A percentile compares a stretch with the other conserved stretches of the same genome.
Conservation (phyloP, 2,888 invertebrate species). For the Melanchra persicariae region DNA sequence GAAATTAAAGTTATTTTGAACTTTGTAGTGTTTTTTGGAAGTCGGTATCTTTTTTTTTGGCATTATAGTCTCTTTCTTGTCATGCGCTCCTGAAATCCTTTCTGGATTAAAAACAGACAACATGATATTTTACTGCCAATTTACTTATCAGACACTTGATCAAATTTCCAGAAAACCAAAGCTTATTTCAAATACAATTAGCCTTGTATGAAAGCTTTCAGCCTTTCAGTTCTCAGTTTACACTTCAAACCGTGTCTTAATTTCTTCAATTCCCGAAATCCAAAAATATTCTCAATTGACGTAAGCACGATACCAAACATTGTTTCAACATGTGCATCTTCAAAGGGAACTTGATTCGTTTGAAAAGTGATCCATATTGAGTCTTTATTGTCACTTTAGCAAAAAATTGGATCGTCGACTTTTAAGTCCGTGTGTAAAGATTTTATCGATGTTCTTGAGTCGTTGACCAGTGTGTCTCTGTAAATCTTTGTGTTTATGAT, state of each 20-base stretch:
- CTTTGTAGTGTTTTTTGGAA: too few relatives aligned
- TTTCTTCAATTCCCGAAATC: not conserved
- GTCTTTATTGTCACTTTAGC: constrained; percentile 41
- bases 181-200: not conserved
- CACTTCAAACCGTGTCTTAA: not conserved
- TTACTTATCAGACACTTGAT: not conserved
- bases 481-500: constrained; percentile 30
- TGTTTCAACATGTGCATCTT: constrained; percentile 42
- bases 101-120: not conserved
- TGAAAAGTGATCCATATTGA: constrained; percentile 47
- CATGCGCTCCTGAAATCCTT: not conserved
- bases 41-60: too few relatives aligned
- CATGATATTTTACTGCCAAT: not conserved
- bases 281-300: constrained; percentile 16
- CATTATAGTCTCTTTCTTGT: too few relatives aligned
- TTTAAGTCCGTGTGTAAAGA: constrained; percentile 30
- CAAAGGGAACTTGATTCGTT: constrained; percentile 33
- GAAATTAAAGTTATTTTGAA: too few relatives aligned
- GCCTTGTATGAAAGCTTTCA: constrained; percentile 3
- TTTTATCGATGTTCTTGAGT: constrained; percentile 32
- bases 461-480: constrained; percentile 33
- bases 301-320: constrained; percentile 12
- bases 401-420: constrained; percentile 34
- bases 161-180: not conserved
- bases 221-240: not conserved